Conservation (phyloP, 2,888 invertebrate species). For the Ceraclea dissimilis region DNA sequence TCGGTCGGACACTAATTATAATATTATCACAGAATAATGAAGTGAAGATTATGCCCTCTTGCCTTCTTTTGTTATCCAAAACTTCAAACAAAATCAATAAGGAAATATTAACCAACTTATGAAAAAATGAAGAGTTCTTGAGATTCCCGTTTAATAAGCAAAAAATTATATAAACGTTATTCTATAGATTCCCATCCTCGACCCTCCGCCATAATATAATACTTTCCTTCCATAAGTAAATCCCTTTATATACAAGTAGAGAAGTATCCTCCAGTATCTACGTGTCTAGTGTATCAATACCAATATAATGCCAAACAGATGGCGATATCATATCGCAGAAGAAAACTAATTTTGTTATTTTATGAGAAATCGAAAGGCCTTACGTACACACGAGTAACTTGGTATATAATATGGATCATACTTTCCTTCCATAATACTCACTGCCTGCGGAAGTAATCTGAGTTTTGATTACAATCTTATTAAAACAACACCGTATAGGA, state of each 20-base stretch:
- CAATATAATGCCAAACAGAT: not conserved
- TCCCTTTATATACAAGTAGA: not conserved
- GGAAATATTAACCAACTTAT: no score
- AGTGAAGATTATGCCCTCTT: no score
- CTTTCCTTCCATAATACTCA: no score
- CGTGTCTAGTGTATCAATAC: not conserved
- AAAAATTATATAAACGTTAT: not conserved
- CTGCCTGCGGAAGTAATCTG: not conserved
- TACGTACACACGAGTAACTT: not conserved
- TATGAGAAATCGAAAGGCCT: not conserved
- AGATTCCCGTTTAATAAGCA: not conserved
- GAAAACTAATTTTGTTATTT: slow-evolving; percentile 2
- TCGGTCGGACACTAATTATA: no score
- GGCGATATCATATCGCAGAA: not conserved
- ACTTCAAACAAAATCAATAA: no score
- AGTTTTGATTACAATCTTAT: no score
- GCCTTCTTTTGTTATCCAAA: no score
- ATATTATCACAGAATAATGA: no score
- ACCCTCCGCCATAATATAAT: no score
- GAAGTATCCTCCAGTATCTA: not conserved
- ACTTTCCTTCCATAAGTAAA: not conserved
- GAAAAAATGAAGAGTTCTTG: not conserved
- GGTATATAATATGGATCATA: no score
- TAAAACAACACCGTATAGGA: no score
- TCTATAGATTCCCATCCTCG: not conserved